phyloP scores from a whole-genome alignment of 2,888 invertebrate species.

The Caenorhabditis japonica region DNA sequence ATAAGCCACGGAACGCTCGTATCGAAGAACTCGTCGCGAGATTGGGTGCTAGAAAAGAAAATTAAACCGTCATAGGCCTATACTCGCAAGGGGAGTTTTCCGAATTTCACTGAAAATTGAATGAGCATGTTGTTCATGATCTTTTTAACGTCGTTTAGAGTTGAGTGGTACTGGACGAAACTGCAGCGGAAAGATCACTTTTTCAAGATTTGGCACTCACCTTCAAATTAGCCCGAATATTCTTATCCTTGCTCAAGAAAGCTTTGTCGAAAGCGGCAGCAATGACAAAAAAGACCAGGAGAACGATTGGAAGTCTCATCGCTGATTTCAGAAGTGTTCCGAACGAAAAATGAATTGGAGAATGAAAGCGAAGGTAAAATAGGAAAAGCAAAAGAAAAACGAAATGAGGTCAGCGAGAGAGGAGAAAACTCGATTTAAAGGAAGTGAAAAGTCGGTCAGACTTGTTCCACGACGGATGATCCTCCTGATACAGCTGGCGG shows the following conservation, averaged over 20 bases:
- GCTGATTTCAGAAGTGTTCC: conserved; percentile 17
- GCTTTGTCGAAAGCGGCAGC: conserved; percentile 38
- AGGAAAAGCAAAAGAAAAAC: conserved; percentile 1
- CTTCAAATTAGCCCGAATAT: conserved; percentile 37
- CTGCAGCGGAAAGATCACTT: no score
- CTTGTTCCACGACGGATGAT: conserved; percentile 29
- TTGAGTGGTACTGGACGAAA: no score
- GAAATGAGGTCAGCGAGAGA: conserved; percentile 39
- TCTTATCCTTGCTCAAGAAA: conserved; percentile 47
- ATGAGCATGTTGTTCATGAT: no score
- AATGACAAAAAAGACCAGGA: conserved; percentile 17
- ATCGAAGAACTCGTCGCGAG: conserved; percentile 50
- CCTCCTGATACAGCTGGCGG: no score
- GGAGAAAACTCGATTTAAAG: conserved; percentile 27
- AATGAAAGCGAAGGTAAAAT: conserved; percentile 7
- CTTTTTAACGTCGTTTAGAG: no score
- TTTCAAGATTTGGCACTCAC: no score
- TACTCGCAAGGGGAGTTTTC: no score
- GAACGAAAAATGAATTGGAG: conserved; percentile 17
- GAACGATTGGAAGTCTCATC: conserved; percentile 11
- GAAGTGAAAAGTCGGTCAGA: conserved; percentile 36
- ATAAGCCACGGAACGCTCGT: conserved; percentile 44
- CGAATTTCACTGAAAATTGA: no score
- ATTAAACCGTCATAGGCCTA: no score
- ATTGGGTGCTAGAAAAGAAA: conserved; percentile 41